Evolutionary conservation across 1,140 invertebrate species (phyloP), one percentile per base, ranked within the genome.

Genomic region (Philopotamus ludificatus): DNA sequence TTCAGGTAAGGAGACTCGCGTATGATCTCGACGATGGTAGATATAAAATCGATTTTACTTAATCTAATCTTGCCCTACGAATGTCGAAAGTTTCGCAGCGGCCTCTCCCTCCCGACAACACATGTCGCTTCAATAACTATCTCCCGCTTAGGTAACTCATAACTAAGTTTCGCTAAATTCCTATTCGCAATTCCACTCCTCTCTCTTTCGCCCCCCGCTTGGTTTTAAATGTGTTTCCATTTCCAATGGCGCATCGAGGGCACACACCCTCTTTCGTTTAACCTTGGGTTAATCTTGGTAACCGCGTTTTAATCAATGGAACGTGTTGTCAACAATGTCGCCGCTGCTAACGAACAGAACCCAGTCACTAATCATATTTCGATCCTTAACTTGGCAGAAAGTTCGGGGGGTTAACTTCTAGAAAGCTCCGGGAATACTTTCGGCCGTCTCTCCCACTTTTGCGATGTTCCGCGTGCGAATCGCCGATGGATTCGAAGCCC

Each of bases 221-320:
- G 21, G 23, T 28, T 42, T 21, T 18, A 39, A 20, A 39, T n/a
- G 39, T 42, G 39, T 57, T 57, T 57, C 15, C 51, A 34, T 34
- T 54, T 34, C 34, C 18, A 34, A n/a, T 18, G 51, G 51, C 51
- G 41, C 12, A n/a, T 54, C 28, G 51, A 25, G 51, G 41, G 51
- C 51, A 54, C 9, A n/a, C 9, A 9, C 9, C 20, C 25, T 53
- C 50, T 53, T 22, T 25, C 15, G 21, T 15, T 4, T 9, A 42
- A 18, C 45, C 25, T 53, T 20, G 47, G 54, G 60, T 63, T 63
- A 63, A 63, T 63, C 60, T 63, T 63, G 45, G 47, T 63, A 63
- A 63, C 60, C 60, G 53, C 60, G 60, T 51, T 63, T 63, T 63
- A 63, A 63, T 63, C 60, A 63, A 63, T 63, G 60, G 42, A 63